Conservation (phyloP, 2,797 vertebrate genomes). For the Menidia menidia region DNA sequence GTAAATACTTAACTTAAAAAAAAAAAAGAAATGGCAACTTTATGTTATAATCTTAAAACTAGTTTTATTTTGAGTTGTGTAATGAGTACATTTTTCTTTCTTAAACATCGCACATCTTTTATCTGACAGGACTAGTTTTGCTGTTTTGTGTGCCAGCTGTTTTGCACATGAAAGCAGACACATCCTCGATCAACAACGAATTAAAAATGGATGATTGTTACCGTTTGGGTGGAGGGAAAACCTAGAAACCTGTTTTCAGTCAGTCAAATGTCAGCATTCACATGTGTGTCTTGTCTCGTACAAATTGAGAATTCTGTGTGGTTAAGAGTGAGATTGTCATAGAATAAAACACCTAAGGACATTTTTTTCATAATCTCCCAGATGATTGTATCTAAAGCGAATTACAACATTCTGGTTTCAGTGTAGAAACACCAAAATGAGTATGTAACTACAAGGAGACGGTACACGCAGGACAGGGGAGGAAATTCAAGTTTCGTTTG, state of each 20-base stretch:
- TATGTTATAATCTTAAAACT: too few relatives aligned
- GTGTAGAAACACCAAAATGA: background rate
- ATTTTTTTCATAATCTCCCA: background rate
- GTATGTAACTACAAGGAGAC: too few relatives aligned
- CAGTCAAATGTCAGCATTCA: background rate
- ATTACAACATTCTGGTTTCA: background rate
- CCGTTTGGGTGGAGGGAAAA: background rate
- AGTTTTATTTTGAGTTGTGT: too few relatives aligned
- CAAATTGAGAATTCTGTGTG: too few relatives aligned
- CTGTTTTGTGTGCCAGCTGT: background rate
- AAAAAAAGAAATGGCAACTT: background rate
- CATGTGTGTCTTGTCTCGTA: background rate
- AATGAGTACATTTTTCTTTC: background rate
- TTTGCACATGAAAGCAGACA: background rate
- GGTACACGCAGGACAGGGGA: too few relatives aligned
- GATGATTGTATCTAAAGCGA: background rate
- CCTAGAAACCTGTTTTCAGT: background rate
- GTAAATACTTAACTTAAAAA: background rate
- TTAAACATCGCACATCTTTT: background rate
- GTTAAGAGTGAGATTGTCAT: background rate
- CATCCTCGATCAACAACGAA: background rate
- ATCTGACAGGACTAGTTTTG: background rate
- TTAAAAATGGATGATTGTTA: background rate
- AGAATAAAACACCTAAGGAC: background rate
- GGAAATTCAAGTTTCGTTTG: too few relatives aligned